Conservation (phyloP, 2,113 vertebrate species). For the Etheostoma spectabile region DNA sequence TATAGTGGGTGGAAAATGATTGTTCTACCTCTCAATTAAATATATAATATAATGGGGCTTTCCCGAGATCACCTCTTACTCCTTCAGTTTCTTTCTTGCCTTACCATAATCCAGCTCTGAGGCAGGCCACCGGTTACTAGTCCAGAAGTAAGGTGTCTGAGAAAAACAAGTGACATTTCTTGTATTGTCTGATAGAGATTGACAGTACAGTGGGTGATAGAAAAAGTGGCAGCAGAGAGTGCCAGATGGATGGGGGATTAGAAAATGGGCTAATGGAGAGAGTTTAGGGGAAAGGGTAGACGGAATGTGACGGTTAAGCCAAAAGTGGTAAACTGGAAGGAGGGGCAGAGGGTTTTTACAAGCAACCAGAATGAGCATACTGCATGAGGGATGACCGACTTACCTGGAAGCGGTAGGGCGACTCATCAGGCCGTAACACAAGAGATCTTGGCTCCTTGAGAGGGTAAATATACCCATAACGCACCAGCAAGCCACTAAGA, state of each 20-base stretch:
- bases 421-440: constrained; percentile 85
- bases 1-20: neutral
- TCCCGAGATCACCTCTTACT: neutral
- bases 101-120: constrained; percentile 94
- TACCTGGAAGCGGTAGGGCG: constrained; percentile 94
- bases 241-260: constrained; percentile 49
- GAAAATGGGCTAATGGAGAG: constrained; percentile 77
- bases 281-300: neutral
- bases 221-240: constrained; percentile 23
- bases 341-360: neutral
- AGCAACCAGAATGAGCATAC: neutral
- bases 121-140: constrained; percentile 90
- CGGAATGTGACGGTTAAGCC: neutral
- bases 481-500: constrained; percentile 87
- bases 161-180: neutral
- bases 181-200: constrained; percentile 57
- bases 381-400: neutral
- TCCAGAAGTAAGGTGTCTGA: constrained; percentile 96
- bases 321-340: neutral
- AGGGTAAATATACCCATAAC: constrained; percentile 91
- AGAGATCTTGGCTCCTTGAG: constrained; percentile 87
- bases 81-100: constrained; percentile 31
- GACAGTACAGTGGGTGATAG: constrained; percentile 81
- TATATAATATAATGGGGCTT: neutral
- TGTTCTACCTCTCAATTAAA: neutral